These are phyloP conservation scores for Chelmon rostratus DNA, from an alignment of 2,797 vertebrate species.

Conservation along the genomic window DNA sequence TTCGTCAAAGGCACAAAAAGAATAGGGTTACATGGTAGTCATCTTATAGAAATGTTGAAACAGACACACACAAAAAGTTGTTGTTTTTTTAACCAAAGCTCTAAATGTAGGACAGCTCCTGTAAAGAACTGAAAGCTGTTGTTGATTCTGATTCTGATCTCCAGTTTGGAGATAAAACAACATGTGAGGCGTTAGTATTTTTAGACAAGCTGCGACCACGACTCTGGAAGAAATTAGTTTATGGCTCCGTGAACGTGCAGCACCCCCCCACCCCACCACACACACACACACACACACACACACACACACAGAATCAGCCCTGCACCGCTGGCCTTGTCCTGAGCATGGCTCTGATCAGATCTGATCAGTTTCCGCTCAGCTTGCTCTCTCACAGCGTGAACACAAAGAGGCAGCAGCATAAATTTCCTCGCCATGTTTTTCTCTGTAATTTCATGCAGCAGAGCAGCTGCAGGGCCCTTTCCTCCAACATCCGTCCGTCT, in stretches of 20 bases:
- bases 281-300: conserved; percentile 34
- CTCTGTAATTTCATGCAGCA: conserved; percentile 63
- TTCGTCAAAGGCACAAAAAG: background rate
- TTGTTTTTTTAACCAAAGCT: background rate
- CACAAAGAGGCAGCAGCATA: conserved; percentile 73
- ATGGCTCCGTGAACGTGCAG: conserved; percentile 69
- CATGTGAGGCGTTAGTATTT: conserved; percentile 70
- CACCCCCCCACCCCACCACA: background rate
- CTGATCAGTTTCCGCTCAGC: conserved; percentile 78
- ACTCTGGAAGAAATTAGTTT: conserved; percentile 73
- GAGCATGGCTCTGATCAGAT: conserved; percentile 75
- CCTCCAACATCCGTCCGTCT: conserved; percentile 20
- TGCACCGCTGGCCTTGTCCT: conserved; percentile 71
- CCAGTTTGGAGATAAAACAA: conserved; percentile 58
- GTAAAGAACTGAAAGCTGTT: conserved; percentile 33
- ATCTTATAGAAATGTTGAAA: background rate
- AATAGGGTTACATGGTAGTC: background rate
- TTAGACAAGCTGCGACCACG: conserved; percentile 67
- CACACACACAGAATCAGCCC: conserved; percentile 15
- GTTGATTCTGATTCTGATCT: conserved; percentile 47
- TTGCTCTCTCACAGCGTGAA: conserved; percentile 66
- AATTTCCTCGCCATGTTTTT: conserved; percentile 56
- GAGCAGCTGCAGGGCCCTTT: conserved; percentile 58
- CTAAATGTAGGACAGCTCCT: conserved; percentile 18
- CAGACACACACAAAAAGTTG: background rate